phyloP scores from a whole-genome alignment of 2,888 invertebrate genomes.

The Cephus nigrinus region DNA sequence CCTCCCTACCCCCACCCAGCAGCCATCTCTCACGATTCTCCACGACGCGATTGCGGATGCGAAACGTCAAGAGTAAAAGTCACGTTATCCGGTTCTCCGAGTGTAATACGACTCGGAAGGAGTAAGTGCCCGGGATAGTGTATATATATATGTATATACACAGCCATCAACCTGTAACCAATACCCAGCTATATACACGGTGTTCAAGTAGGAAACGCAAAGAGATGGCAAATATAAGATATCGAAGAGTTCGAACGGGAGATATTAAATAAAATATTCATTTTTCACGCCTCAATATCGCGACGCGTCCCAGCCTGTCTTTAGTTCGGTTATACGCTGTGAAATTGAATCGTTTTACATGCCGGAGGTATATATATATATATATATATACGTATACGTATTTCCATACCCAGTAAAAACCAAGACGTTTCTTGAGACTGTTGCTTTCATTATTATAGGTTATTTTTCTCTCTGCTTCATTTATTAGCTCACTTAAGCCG shows the following conservation, averaged over 20 bases:
- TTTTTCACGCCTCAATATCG: background rate
- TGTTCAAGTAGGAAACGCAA: background rate
- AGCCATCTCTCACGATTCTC: background rate
- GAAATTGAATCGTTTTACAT: background rate
- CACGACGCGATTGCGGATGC: background rate
- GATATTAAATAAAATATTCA: background rate
- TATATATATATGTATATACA: background rate
- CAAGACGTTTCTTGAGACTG: no score
- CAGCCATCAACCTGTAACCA: background rate
- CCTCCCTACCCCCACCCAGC: fast-evolving
- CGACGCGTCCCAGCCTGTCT: background rate
- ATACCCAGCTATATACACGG: background rate
- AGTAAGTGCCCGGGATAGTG: background rate
- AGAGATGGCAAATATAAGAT: background rate
- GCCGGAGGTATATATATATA: background rate
- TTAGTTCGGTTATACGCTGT: background rate
- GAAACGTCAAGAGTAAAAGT: background rate
- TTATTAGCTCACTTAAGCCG: no score
- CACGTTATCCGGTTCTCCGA: background rate
- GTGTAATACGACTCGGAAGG: background rate
- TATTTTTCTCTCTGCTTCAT: no score
- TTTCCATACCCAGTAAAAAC: no score
- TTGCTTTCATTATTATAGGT: no score
- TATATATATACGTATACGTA: background rate
- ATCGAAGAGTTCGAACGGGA: background rate